These are phyloP conservation scores for Nasonovia ribisnigri DNA, from an alignment of 2,888 invertebrate species.

Conservation along the genomic window DNA sequence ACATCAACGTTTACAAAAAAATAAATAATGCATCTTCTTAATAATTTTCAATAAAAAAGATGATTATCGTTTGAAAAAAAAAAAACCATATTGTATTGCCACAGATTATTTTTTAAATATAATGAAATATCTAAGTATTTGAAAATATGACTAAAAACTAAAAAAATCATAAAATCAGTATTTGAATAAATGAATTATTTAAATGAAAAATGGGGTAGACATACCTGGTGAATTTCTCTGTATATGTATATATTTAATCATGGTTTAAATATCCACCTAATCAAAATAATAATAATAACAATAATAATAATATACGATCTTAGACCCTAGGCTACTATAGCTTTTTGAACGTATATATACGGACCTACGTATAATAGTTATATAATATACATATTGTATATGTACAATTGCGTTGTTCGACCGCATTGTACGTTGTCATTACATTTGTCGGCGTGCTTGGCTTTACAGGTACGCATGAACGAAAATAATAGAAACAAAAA, in stretches of 20 bases:
- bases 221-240: neutral
- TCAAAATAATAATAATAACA: slow-evolving; percentile 16
- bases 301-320: slow-evolving; percentile 14
- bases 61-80: neutral
- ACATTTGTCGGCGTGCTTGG: slow-evolving; percentile 59
- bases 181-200: neutral
- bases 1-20: neutral
- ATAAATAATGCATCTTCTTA: neutral
- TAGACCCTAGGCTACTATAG: slow-evolving; percentile 40
- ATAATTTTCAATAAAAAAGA: neutral
- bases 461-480: slow-evolving; percentile 57
- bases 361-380: slow-evolving; percentile 42
- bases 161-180: neutral
- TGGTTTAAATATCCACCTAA: slow-evolving; percentile 32
- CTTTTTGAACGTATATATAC: slow-evolving; percentile 17
- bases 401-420: slow-evolving; percentile 46
- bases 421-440: slow-evolving; percentile 45
- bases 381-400: neutral
- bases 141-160: neutral
- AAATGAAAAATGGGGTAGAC: neutral
- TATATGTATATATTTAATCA: neutral
- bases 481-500: slow-evolving; percentile 21
- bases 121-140: neutral
- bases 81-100: neutral
- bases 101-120: neutral